Conservation (phyloP, 2,888 invertebrate species). For the Rhagium mordax region DNA sequence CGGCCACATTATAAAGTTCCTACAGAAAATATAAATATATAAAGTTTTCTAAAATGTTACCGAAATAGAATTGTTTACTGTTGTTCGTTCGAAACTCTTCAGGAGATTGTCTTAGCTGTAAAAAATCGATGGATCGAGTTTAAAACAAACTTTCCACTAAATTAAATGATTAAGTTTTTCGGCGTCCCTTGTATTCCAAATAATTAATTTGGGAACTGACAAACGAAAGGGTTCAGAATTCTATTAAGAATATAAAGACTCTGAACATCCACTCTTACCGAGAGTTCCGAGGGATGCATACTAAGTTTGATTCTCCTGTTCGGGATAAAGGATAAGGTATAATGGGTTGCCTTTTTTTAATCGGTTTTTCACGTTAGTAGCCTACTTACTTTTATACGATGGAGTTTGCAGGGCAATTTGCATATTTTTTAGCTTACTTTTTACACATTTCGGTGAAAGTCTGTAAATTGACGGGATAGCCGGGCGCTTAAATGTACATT, state of each 20-base stretch:
- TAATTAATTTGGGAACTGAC: constrained; percentile 23
- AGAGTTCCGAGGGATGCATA: constrained; percentile 11
- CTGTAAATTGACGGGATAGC: neutral
- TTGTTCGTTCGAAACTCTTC: neutral
- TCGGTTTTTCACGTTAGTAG: constrained; percentile 5
- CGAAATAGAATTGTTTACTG: neutral
- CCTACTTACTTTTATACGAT: constrained; percentile 20
- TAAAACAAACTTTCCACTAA: constrained; percentile 12
- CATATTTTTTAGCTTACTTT: constrained; percentile 10
- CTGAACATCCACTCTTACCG: constrained; percentile 1
- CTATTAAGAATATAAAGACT: constrained; percentile 17
- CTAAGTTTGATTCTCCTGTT: constrained; percentile 19
- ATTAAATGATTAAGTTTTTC: constrained; percentile 17
- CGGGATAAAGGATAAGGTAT: constrained; percentile 12
- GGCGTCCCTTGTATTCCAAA: constrained; percentile 1
- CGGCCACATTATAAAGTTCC: too few species aligned
- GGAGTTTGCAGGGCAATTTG: constrained; percentile 18
- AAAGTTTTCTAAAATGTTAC: too few species aligned
- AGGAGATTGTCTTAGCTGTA: neutral
- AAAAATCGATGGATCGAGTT: constrained; percentile 2
- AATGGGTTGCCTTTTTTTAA: constrained; percentile 23
- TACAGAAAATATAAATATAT: too few species aligned
- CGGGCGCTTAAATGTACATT: neutral
- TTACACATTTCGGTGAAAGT: neutral
- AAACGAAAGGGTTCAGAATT: constrained; percentile 15